Conservation (phyloP, 35 echinoderm and acorn worm genomes). For the Apostichopus californicus region DNA sequence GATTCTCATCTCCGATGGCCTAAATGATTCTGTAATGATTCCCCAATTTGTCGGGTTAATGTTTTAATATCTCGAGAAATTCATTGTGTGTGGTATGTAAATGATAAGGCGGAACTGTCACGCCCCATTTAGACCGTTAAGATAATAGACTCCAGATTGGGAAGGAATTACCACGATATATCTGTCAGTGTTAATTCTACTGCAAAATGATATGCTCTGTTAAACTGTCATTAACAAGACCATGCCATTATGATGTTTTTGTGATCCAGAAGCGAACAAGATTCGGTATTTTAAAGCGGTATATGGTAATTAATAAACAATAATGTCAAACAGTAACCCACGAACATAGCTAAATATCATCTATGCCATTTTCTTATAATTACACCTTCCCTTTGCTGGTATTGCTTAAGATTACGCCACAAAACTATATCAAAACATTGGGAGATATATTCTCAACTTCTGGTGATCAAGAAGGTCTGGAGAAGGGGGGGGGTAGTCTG, state of each 20-base stretch:
- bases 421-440: no score
- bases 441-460: neutral
- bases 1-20: slow-evolving; percentile 23
- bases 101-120: slow-evolving; percentile 28
- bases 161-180: neutral
- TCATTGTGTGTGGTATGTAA: slow-evolving; percentile 20
- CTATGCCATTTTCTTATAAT: no score
- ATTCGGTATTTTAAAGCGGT: no score
- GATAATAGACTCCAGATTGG: slow-evolving; percentile 40
- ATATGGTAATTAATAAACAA: no score
- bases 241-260: neutral
- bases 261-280: no score
- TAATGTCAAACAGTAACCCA: no score
- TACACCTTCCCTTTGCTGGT: no score
- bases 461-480: neutral
- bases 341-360: no score
- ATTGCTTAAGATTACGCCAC: no score
- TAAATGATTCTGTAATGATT: slow-evolving; percentile 42
- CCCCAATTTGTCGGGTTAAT: slow-evolving; percentile 27
- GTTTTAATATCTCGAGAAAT: slow-evolving; percentile 30
- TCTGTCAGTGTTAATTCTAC: slow-evolving; percentile 35
- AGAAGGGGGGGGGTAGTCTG: no score
- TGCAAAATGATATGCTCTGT: slow-evolving; percentile 19
- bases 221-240: slow-evolving; percentile 27
- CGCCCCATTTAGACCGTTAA: slow-evolving; percentile 26